Evolutionary conservation across 2,888 invertebrate species (phyloP), one percentile per base, ranked within the genome.

Genomic region (Harpalus rubripes): DNA sequence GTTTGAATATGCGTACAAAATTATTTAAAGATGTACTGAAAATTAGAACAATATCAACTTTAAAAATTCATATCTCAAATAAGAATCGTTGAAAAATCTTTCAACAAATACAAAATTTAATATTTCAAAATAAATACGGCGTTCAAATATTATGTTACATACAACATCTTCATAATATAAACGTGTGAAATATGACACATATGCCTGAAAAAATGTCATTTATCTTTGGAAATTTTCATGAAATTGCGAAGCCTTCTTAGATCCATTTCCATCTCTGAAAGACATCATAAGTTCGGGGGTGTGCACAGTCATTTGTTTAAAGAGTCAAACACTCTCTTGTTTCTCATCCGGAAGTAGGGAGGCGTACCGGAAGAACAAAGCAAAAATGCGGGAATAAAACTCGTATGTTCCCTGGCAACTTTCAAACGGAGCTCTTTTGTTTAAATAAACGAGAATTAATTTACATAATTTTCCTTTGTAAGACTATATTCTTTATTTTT

Each of bases 221-320:
- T 18, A 44, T 74, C 72, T 44, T 44, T 6, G 26, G 3, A 65
- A 32, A 18, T 44, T 16, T 74, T 41, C 44, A 74, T 68, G 41
- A 74, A 74, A 22, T 44, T 44, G 18, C 12, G 12, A 39, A 68
- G 15, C 22, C 22, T 22, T 22, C 22, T 22, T 6, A 16, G 44
- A 44, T 72, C 72, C 44, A 18, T 74, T 74, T 15, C n/a, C n/a
- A 41, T 68, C 68, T 68, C 18, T 44, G 44, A 74, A 74, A 44
- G 18, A 18, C 44, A 44, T 44, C 41, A 74, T 74, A 74, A 74
- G 72, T 74, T 74, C 16, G 16, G 16, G 16, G 18, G 72, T 8
- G 22, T 68, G 72, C 44, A 74, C 72, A 74, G 72, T 74, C 72
- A 74, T 74, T 74, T 74, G 72, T 74, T 74, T 74, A 74, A 74